These are phyloP conservation scores for Tetropium fuscum DNA, from an alignment of 2,888 invertebrate genomes.

Conservation along the genomic window DNA sequence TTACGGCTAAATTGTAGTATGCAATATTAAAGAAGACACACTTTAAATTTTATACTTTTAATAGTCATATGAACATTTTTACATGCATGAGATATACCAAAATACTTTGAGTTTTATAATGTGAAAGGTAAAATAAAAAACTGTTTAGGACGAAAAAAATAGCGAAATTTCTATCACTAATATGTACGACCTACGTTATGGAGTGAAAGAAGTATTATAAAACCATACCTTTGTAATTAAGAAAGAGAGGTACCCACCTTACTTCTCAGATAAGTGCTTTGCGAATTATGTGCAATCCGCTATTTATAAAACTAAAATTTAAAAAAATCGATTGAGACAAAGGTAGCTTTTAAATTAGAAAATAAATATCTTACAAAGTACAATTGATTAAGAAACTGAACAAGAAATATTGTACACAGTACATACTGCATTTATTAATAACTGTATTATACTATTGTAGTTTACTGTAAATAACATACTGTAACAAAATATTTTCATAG, in stretches of 20 bases:
- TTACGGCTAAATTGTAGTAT: no score
- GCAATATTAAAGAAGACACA: conserved; percentile 10
- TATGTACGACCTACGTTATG: conserved; percentile 49
- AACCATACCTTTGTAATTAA: conserved; percentile 52
- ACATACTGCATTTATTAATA: conserved; percentile 60
- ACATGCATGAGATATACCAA: conserved; percentile 63
- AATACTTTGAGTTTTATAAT: conserved; percentile 56
- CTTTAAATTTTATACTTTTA: conserved; percentile 40
- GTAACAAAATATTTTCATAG: conserved; percentile 34
- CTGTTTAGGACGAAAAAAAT: conserved; percentile 55
- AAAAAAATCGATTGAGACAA: conserved; percentile 19
- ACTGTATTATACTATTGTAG: conserved; percentile 59
- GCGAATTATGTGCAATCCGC: conserved; percentile 34
- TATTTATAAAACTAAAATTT: conserved; percentile 36
- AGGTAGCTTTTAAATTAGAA: conserved; percentile 34
- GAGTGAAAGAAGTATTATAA: conserved; percentile 49
- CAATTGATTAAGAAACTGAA: conserved; percentile 56
- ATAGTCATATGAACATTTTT: conserved; percentile 65
- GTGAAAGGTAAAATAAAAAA: conserved; percentile 52
- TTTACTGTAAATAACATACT: conserved; percentile 33
- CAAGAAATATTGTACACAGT: conserved; percentile 62
- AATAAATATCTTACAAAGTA: conserved; percentile 46
- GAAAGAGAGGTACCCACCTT: conserved; percentile 57
- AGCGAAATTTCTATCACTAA: conserved; percentile 52
- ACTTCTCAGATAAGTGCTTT: conserved; percentile 33